These are phyloP conservation scores for Chlamydotis undulata DNA, from an alignment of 2,113 vertebrate species.

Conservation along the genomic window DNA sequence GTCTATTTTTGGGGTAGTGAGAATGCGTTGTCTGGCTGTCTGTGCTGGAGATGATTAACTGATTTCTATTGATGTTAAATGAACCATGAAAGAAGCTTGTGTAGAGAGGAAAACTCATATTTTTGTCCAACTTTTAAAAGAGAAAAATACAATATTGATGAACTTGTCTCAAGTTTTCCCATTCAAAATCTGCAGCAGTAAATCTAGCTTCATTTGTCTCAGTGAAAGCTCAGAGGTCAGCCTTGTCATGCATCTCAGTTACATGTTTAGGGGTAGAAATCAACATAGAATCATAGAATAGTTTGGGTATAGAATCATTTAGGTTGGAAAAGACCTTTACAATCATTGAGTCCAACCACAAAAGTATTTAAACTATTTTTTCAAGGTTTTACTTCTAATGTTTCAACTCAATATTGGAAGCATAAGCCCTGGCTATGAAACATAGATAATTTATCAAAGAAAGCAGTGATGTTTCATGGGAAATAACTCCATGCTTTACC, in stretches of 20 bases:
- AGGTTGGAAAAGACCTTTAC: not conserved
- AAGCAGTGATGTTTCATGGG: not conserved
- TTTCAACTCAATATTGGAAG: not conserved
- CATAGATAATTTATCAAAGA: not conserved
- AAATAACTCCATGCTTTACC: not conserved
- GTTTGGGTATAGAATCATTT: not conserved
- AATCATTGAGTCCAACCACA: accelerated
- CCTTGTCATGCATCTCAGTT: not conserved
- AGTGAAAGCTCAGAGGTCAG: not conserved
- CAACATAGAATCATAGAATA: not conserved
- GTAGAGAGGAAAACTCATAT: not conserved
- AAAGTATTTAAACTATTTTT: not conserved
- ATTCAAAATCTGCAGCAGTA: not conserved
- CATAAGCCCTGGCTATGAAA: not conserved
- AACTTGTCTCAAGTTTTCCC: not conserved
- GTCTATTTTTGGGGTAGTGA: not conserved
- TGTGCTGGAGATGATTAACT: accelerated
- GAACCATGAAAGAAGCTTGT: not conserved
- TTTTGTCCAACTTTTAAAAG: not conserved
- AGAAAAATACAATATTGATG: not conserved
- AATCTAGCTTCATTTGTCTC: not conserved
- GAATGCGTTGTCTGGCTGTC: not conserved
- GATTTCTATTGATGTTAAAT: not conserved
- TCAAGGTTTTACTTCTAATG: not conserved
- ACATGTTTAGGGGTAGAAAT: not conserved